Percentiles rank a stretch among this genome's conserved stretches.
These are phyloP conservation scores for Melanotaenia duboulayi DNA, from an alignment of 2,113 vertebrate species.

Conservation along the genomic window DNA sequence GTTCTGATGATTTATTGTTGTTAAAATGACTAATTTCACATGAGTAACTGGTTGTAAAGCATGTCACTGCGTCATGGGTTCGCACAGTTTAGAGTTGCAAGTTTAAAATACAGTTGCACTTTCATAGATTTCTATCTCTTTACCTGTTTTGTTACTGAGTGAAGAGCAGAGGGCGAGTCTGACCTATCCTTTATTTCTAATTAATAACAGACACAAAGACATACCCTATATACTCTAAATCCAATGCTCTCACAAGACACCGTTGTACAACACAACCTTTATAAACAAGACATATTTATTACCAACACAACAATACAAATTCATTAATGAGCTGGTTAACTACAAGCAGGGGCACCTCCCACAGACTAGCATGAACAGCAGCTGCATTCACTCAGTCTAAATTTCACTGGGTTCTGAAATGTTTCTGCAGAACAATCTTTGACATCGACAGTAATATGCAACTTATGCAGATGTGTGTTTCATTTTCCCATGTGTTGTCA, in stretches of 20 bases:
- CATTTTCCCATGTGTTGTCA: constrained; percentile 11
- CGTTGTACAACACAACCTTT: background rate
- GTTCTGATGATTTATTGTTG: background rate
- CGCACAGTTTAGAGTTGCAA: too few species aligned
- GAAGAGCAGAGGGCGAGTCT: too few species aligned
- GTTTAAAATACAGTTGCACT: too few species aligned
- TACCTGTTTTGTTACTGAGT: background rate
- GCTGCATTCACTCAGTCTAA: constrained; percentile 9
- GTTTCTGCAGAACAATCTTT: background rate
- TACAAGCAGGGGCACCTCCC: constrained; percentile 4
- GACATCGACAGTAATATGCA: background rate
- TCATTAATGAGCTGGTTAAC: constrained; percentile 56
- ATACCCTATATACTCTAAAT: too few species aligned
- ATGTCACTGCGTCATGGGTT: too few species aligned
- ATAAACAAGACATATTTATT: background rate
- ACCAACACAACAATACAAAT: constrained; percentile 23
- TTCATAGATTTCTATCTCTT: background rate
- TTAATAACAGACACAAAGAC: too few species aligned
- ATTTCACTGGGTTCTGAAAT: background rate
- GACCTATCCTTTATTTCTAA: too few species aligned
- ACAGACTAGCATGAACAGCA: constrained; percentile 23
- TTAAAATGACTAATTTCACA: background rate
- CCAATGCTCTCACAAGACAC: too few species aligned
- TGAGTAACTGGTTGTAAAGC: too few species aligned
- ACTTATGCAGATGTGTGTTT: background rate